Percentiles rank a stretch among this genome's conserved stretches.
Evolutionary conservation across 2,113 vertebrate species (phyloP).

Genomic region (Abramis brama): DNA sequence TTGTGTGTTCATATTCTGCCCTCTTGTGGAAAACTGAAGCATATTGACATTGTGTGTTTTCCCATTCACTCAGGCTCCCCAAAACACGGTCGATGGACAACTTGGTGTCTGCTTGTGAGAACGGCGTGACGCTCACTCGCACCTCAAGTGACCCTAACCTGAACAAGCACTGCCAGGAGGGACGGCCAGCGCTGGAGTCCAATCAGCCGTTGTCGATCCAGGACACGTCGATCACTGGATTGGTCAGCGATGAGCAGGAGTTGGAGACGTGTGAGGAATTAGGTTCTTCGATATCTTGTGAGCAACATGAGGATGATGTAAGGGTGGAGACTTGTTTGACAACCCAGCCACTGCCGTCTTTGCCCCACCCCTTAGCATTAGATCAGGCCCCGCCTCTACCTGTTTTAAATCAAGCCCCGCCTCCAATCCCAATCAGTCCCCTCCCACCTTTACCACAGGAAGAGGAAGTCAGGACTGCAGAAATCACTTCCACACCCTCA

Average conservation of each 20-base stretch:
- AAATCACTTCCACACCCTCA: slow-evolving; percentile 51
- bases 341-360: slow-evolving; percentile 74
- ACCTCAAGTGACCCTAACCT: slow-evolving; percentile 98
- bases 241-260: slow-evolving; percentile 50
- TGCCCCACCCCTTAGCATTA: slow-evolving; percentile 64
- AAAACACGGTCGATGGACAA: slow-evolving; percentile 98
- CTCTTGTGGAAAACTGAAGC: slow-evolving; percentile 56
- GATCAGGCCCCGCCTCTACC: slow-evolving; percentile 44
- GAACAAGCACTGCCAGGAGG: slow-evolving; percentile 95
- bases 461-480: slow-evolving; percentile 63
- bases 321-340: slow-evolving; percentile 71
- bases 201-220: slow-evolving; percentile 61
- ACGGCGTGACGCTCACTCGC: slow-evolving; percentile 86
- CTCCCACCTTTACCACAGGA: slow-evolving; percentile 53
- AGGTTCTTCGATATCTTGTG: slow-evolving; percentile 2
- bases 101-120: slow-evolving; percentile 89
- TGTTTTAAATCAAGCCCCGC: slow-evolving; percentile 62
- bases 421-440: slow-evolving; percentile 57
- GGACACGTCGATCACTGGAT: slow-evolving; percentile 39
- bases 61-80: slow-evolving; percentile 81
- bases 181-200: slow-evolving; percentile 76
- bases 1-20: slow-evolving; percentile 52
- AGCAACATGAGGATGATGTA: slow-evolving; percentile 56
- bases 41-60: neutral
- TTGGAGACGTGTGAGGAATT: neutral